These are phyloP conservation scores for Sphenodon punctatus DNA, from an alignment of 2,797 vertebrate species.

Conservation along the genomic window DNA sequence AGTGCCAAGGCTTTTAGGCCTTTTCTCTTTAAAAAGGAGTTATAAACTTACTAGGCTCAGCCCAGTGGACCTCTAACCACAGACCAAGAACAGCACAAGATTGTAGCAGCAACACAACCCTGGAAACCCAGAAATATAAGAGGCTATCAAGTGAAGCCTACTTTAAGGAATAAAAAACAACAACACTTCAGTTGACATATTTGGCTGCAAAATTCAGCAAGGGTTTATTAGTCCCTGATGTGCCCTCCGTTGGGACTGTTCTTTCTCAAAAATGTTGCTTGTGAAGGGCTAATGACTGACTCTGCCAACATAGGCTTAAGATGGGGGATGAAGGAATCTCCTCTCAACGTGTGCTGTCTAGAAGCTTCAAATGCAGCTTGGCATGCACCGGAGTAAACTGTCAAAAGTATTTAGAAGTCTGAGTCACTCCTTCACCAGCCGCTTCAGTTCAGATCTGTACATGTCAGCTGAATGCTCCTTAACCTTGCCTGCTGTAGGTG, in stretches of 20 bases:
- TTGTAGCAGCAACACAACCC: no score
- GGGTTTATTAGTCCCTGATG: neutral
- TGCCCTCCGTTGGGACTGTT: neutral
- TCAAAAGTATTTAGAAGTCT: neutral
- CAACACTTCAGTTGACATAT: neutral
- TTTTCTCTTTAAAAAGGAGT: neutral
- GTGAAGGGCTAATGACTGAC: neutral
- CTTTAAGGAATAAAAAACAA: neutral
- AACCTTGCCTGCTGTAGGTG: neutral
- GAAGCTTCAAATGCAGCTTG: neutral
- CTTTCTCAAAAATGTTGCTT: neutral
- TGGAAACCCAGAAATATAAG: no score
- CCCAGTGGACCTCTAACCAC: neutral
- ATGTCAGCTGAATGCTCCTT: neutral
- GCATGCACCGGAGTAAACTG: conserved; percentile 1
- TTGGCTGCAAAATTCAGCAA: neutral
- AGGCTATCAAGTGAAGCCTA: neutral
- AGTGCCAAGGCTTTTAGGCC: neutral
- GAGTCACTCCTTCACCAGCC: conserved; percentile 39
- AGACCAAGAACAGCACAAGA: neutral
- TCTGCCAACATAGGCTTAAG: neutral
- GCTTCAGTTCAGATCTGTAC: conserved; percentile 35
- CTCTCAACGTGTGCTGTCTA: no score
- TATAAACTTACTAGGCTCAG: neutral
- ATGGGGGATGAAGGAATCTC: neutral